Evolutionary conservation across 1,140 invertebrate species (phyloP).

Genomic region (Luehdorfia chinensis): DNA sequence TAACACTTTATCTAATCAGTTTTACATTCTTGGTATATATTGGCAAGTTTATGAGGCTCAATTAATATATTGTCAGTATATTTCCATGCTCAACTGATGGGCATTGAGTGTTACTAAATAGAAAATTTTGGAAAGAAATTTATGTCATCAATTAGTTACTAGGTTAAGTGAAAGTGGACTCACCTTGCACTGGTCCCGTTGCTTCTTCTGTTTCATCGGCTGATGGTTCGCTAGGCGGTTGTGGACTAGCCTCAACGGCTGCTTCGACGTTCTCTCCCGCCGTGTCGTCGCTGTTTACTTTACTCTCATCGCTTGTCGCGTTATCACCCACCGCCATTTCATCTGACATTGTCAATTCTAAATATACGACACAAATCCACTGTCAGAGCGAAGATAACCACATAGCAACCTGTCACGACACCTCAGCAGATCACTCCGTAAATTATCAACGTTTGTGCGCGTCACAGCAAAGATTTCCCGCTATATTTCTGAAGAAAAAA

Average conservation of each 20-base stretch:
- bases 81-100: too few relatives aligned
- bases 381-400: constrained; percentile 59
- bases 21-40: too few relatives aligned
- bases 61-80: too few relatives aligned
- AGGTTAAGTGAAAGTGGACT: constrained; percentile 51
- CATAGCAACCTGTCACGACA: constrained; percentile 66
- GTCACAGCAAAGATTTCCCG: constrained; percentile 72
- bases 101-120: too few relatives aligned
- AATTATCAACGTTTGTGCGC: constrained; percentile 62
- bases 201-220: constrained; percentile 20
- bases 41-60: too few relatives aligned
- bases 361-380: constrained; percentile 53
- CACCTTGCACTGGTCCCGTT: constrained; percentile 32
- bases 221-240: constrained; percentile 16
- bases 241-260: constrained; percentile 10
- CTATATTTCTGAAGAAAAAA: constrained; percentile 63
- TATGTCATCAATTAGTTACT: constrained; percentile 41
- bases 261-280: constrained; percentile 21
- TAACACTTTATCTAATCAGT: too few relatives aligned
- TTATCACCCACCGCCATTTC: constrained; percentile 73
- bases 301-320: constrained; percentile 46
- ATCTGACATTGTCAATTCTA: constrained; percentile 71
- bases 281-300: constrained; percentile 25
- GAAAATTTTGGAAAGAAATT: constrained; percentile 14
- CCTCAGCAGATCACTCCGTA: constrained; percentile 39